These are phyloP conservation scores for Aspiorhynchus laticeps DNA, from an alignment of 2,113 vertebrate genomes.

Conservation along the genomic window DNA sequence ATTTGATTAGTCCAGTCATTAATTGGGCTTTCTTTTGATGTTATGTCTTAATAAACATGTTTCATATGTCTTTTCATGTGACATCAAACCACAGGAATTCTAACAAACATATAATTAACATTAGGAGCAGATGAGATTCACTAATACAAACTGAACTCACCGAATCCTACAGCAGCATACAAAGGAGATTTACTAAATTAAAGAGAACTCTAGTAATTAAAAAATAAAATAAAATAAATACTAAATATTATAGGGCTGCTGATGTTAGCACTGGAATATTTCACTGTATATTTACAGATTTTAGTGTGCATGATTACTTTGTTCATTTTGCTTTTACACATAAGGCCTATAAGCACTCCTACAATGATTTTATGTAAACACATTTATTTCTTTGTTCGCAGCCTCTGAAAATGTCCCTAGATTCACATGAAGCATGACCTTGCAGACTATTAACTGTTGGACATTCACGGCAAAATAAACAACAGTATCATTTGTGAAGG, in stretches of 20 bases:
- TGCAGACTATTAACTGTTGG: neutral
- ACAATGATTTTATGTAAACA: neutral
- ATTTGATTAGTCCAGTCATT: neutral
- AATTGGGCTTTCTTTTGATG: neutral
- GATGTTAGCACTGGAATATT: no score
- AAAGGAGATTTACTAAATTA: neutral
- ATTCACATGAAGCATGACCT: neutral
- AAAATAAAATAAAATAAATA: no score
- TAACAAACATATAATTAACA: neutral
- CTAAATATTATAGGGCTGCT: no score
- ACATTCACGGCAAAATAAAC: neutral
- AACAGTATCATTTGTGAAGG: neutral
- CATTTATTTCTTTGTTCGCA: neutral
- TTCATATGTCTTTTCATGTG: neutral
- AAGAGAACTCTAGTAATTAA: no score
- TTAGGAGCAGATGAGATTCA: neutral
- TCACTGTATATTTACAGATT: no score
- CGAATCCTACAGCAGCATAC: neutral
- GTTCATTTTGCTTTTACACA: neutral
- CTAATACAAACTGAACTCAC: neutral
- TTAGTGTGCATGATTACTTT: neutral
- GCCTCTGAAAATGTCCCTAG: neutral
- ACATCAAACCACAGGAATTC: neutral
- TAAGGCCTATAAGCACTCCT: neutral
- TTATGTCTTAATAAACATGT: neutral